Evolutionary conservation across 2,888 invertebrate genomes (phyloP).

Genomic region (Merodon equestris): DNA sequence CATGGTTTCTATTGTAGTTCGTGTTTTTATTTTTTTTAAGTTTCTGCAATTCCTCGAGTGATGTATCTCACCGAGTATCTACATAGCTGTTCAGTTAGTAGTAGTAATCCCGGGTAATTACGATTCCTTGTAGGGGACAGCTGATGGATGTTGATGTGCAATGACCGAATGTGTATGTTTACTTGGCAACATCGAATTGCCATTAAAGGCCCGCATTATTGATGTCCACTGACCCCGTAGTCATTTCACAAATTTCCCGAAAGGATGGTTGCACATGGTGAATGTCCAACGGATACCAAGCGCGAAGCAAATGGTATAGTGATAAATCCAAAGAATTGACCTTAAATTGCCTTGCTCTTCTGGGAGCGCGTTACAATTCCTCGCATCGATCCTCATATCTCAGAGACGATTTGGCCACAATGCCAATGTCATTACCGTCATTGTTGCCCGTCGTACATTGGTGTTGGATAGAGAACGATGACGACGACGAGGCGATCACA

Average conservation of each 20-base stretch:
- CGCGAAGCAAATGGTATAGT: conserved; percentile 2
- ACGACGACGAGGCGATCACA: conserved; percentile 17
- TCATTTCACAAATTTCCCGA: conserved; percentile 63
- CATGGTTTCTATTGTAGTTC: conserved; percentile 52
- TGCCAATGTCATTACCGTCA: too few relatives aligned
- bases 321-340: conserved; percentile 48
- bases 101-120: conserved; percentile 67
- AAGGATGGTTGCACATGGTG: conserved; percentile 12
- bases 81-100: conserved; percentile 39
- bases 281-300: conserved; percentile 9
- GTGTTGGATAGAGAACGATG: conserved; percentile 11
- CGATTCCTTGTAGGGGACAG: conserved; percentile 65
- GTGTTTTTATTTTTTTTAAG: too few relatives aligned
- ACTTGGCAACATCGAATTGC: conserved; percentile 58
- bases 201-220: conserved; percentile 65
- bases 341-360: conserved; percentile 43
- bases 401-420: conserved; percentile 29
- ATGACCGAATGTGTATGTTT: conserved; percentile 50
- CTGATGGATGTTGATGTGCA: conserved; percentile 64
- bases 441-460: conserved; percentile 16
- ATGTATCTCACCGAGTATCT: background rate
- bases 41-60: conserved; percentile 8
- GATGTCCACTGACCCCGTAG: conserved; percentile 66
- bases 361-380: conserved; percentile 45
- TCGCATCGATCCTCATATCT: conserved; percentile 47